These are phyloP conservation scores for Drosophila tristis DNA, from an alignment of 1,140 invertebrate genomes.

Conservation along the genomic window DNA sequence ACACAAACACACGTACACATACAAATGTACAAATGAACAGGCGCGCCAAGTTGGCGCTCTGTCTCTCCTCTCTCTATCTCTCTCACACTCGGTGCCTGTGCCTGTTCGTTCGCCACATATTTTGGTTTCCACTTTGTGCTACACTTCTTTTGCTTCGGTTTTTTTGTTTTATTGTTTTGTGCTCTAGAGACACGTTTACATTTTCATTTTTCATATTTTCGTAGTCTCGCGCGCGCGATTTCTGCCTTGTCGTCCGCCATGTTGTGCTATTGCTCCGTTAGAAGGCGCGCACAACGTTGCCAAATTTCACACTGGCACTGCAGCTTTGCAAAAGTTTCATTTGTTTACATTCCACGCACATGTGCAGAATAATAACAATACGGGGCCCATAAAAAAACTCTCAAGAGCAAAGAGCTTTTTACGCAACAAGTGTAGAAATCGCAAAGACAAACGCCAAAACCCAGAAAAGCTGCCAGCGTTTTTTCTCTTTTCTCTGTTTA, in stretches of 20 bases:
- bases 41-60: conserved; percentile 45
- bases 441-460: conserved; percentile 24
- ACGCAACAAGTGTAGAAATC: conserved; percentile 71
- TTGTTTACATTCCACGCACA: conserved; percentile 81
- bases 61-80: conserved; percentile 32
- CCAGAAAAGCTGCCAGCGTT: conserved; percentile 26
- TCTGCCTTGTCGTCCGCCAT: conserved; percentile 37
- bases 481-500: conserved; percentile 50
- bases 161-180: conserved; percentile 35
- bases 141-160: conserved; percentile 67
- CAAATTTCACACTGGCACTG: conserved; percentile 65
- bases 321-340: conserved; percentile 74
- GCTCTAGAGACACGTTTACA: conserved; percentile 78
- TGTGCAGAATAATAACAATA: conserved; percentile 78
- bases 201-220: conserved; percentile 82
- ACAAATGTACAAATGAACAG: not conserved
- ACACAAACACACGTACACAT: conserved; percentile 44
- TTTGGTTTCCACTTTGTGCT: conserved; percentile 77
- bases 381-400: conserved; percentile 44
- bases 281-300: conserved; percentile 54
- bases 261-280: not conserved
- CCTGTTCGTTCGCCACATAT: conserved; percentile 62
- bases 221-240: conserved; percentile 40
- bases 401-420: conserved; percentile 52
- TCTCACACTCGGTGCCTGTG: conserved; percentile 15